Evolutionary conservation across 2,113 vertebrate species (phyloP).

Genomic region (Polypterus bichir): DNA sequence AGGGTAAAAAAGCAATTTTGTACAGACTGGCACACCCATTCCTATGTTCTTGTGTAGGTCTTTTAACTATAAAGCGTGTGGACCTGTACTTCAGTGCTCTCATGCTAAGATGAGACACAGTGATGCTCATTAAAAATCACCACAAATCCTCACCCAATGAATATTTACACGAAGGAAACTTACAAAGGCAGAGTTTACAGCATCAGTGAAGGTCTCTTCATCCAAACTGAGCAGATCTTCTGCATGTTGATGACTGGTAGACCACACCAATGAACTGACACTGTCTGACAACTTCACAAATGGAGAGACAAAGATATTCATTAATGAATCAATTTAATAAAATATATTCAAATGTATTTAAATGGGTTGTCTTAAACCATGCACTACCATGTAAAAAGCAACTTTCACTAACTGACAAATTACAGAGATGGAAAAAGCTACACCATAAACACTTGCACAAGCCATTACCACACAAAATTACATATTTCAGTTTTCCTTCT

Average conservation of each 20-base stretch:
- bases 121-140: not conserved
- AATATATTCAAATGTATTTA: not conserved
- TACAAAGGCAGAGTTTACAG: slow-evolving; percentile 91
- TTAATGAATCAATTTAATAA: not conserved
- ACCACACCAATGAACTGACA: slow-evolving; percentile 90
- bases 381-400: not conserved
- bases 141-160: not conserved
- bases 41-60: too few species aligned
- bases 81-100: not conserved
- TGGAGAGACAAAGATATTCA: not conserved
- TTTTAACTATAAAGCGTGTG: too few species aligned
- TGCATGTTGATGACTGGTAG: slow-evolving; percentile 76
- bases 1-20: too few species aligned
- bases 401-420: slow-evolving; percentile 4
- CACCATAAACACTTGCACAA: slow-evolving; percentile 1
- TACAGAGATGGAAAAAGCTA: slow-evolving; percentile 6
- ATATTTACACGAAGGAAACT: slow-evolving; percentile 33
- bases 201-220: slow-evolving; percentile 84
- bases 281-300: slow-evolving; percentile 73
- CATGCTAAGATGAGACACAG: not conserved
- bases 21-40: too few species aligned
- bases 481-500: too few species aligned
- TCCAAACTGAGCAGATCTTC: slow-evolving; percentile 70
- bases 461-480: not conserved
- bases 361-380: too few species aligned